phyloP scores from a whole-genome alignment of 2,888 invertebrate species.

The Rhaphigaster nebulosa region DNA sequence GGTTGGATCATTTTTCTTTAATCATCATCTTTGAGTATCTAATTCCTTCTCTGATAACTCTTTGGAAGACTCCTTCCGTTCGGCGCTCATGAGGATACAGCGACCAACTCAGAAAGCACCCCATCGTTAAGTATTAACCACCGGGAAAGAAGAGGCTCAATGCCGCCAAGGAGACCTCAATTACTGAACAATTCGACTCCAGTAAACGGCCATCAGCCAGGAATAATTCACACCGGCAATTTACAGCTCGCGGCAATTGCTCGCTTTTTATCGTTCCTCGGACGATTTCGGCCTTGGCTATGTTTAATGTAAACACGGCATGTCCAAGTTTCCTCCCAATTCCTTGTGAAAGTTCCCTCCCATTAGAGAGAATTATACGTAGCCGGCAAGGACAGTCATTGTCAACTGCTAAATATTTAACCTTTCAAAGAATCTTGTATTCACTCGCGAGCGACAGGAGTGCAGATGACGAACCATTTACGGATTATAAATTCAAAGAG shows the following conservation, averaged over 20 bases:
- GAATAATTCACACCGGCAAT: constrained; percentile 10
- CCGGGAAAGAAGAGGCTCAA: neutral
- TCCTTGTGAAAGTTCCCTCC: neutral
- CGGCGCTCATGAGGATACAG: neutral
- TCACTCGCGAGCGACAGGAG: neutral
- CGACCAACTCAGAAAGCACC: neutral
- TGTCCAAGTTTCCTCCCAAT: neutral
- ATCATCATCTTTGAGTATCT: too few relatives aligned
- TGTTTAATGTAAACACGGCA: constrained; percentile 32
- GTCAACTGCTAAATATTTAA: neutral
- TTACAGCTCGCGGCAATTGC: constrained; percentile 2
- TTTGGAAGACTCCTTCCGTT: neutral
- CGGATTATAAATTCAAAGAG: neutral
- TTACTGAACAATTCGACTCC: neutral
- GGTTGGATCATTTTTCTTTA: too few relatives aligned
- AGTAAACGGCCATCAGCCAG: neutral
- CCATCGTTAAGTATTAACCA: neutral
- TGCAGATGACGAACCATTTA: neutral
- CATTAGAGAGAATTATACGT: neutral
- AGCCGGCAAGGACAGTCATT: neutral
- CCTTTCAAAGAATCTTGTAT: neutral
- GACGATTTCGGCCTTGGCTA: neutral
- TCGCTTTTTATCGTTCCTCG: neutral
- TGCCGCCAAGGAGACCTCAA: neutral
- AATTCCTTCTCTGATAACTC: neutral